Conservation (phyloP, 2,888 invertebrate species). For the Asteroscopus sphinx region DNA sequence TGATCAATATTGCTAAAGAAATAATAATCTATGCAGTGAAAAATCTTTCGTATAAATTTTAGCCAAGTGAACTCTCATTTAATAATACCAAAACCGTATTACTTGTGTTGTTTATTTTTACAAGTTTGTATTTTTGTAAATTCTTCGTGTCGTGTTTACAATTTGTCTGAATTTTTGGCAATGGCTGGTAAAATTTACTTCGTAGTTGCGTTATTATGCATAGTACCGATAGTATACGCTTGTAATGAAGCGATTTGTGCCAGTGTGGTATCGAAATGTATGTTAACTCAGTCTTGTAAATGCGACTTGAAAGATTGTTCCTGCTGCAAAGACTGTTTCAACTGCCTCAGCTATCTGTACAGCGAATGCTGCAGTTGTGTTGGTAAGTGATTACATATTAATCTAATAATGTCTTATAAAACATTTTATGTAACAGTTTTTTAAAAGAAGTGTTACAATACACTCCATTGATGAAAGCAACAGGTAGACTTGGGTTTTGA, state of each 20-base stretch:
- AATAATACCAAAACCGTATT: background rate
- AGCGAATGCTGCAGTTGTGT: slow-evolving; percentile 99
- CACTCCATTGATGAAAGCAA: too few species aligned
- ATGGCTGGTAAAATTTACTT: slow-evolving; percentile 81
- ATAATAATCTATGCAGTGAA: background rate
- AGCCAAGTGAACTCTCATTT: background rate
- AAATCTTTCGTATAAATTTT: background rate
- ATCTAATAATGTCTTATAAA: too few species aligned
- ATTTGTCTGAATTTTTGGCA: slow-evolving; percentile 56
- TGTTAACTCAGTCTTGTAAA: slow-evolving; percentile 98
- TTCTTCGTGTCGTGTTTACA: slow-evolving; percentile 63
- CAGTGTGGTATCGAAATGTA: slow-evolving; percentile 98
- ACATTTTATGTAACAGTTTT: too few species aligned
- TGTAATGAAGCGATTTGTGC: slow-evolving; percentile 99
- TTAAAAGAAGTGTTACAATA: too few species aligned
- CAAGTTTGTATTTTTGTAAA: slow-evolving; percentile 56
- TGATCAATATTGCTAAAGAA: background rate
- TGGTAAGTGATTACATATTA: slow-evolving; percentile 91
- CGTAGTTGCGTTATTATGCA: slow-evolving; percentile 73
- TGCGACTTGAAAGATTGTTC: slow-evolving; percentile 97
- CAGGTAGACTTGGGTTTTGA: too few species aligned
- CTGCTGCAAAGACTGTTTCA: slow-evolving; percentile 98
- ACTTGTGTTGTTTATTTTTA: slow-evolving; percentile 68
- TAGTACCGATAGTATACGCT: slow-evolving; percentile 81
- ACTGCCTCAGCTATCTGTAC: slow-evolving; percentile 96